Base-by-base conservation (phyloP, 2,888 invertebrate genomes). In the Candidula unifasciata region DNA sequence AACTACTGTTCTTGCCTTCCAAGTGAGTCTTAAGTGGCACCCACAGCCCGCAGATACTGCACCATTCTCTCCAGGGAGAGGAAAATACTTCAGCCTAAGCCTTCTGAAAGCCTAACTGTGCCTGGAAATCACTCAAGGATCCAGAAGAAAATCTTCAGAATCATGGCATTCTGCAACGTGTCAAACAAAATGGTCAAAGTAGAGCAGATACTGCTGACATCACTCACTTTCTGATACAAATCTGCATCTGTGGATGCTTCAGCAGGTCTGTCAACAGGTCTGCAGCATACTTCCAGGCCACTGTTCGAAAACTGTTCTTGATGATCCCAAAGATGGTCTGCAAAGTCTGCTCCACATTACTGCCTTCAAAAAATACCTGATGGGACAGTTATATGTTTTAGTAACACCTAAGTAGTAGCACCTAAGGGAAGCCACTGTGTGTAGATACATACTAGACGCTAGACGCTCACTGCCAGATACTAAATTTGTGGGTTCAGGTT, bases 281-380 rank as follows among this genome's bases (percentile, higher is more conserved):
- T 0, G 93, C 93, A 35, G 94, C 93, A 85, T 94, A 93, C 37
- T 91, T 91, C n/a, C 93, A 89, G 0, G 93, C 92, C 86, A 92
- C 91, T 52, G 91, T 89, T 52, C 91, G 88, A 44, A 93, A 92
- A 13, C 91, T 91, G 80, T 91, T 90, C n/a, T 91, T 89, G 76
- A 94, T 87, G 35, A 94, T 92, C 87, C 93, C 94, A 89, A 94
- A 94, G 27, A 94, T 92, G 85, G 94, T 92, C 87, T 93, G 92
- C 80, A 94, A 93, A 8, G 94, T 93, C 86, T 93, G 92, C 64
- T 92, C 90, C 24, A 94, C 91, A 89, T 94, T 94, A 85, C 92
- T 87, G 21, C 89, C 88, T 73, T 88, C 88, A 85, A 92, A 92
- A 85, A 92, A 92, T 37, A 92, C 86, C 93, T 93, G 89, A 33